Conservation (phyloP, 2,797 vertebrate genomes). For the Myotis findleyi region DNA sequence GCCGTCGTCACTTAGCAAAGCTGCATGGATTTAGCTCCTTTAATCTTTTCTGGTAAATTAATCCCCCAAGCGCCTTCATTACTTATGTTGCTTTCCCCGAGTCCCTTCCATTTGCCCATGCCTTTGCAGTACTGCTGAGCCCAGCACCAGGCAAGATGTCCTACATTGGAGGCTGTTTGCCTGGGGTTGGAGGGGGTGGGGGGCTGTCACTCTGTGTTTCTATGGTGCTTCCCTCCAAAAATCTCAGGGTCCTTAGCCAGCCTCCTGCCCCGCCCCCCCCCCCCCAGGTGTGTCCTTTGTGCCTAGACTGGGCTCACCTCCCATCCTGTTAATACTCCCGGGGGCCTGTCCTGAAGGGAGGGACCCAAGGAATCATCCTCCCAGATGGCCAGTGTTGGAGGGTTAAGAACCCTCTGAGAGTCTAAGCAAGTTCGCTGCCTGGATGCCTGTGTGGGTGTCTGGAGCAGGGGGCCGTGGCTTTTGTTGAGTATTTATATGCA, state of each 20-base stretch:
- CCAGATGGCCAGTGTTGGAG: not conserved
- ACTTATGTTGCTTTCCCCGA: conserved; percentile 75
- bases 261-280: not conserved
- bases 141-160: conserved; percentile 58
- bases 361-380: not conserved
- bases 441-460: not conserved
- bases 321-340: rapidly evolving
- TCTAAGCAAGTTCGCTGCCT: not conserved
- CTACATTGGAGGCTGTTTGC: not conserved
- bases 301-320: not conserved
- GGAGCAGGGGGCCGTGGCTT: not conserved
- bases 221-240: not conserved
- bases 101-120: conserved; percentile 54
- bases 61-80: conserved; percentile 81
- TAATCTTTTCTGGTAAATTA: conserved; percentile 84
- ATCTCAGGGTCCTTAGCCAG: not conserved
- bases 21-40: conserved; percentile 80
- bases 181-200: not conserved
- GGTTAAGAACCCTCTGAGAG: not conserved
- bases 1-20: conserved; percentile 69
- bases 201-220: not conserved
- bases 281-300: not conserved
- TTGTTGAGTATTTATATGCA: rapidly evolving
- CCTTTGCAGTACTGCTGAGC: conserved; percentile 63
- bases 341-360: not conserved